Conservation (phyloP, 1,140 invertebrate genomes). For the Cydia strobilella region DNA sequence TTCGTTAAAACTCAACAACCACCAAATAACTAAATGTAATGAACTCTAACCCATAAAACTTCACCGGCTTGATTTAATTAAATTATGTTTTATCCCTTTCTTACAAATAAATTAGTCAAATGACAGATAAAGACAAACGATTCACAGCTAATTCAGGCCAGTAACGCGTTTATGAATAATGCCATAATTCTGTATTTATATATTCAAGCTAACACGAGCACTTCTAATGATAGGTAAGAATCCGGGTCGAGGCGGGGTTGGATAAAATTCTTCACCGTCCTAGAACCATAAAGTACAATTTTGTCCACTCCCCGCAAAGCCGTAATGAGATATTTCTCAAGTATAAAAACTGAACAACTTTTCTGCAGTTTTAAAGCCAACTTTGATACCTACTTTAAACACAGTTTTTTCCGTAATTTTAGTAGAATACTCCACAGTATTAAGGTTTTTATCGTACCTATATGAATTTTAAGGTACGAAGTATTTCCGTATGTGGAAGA, state of each 20-base stretch:
- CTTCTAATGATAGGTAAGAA: background rate
- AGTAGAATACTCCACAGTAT: too few relatives aligned
- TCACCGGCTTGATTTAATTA: too few relatives aligned
- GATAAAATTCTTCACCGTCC: background rate
- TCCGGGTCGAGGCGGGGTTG: background rate
- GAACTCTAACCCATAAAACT: too few relatives aligned
- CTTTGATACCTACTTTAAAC: background rate
- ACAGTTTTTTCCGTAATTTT: background rate
- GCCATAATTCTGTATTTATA: background rate
- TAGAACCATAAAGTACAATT: slow-evolving; percentile 5
- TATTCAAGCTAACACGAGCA: background rate
- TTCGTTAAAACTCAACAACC: too few relatives aligned
- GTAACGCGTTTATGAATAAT: too few relatives aligned
- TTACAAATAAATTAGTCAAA: too few relatives aligned
- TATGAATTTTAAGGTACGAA: too few relatives aligned
- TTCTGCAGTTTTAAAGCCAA: slow-evolving; percentile 6
- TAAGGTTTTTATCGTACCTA: background rate
- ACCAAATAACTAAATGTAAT: too few relatives aligned
- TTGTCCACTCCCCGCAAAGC: background rate
- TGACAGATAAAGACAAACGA: too few relatives aligned
- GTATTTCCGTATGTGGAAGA: too few relatives aligned
- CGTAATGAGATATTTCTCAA: slow-evolving; percentile 12
- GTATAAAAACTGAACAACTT: background rate
- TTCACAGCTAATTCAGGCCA: too few relatives aligned
- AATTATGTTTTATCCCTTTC: too few relatives aligned